Base-by-base conservation (phyloP, 2,113 vertebrate genomes). In the Onychorhynchus coronatus region DNA sequence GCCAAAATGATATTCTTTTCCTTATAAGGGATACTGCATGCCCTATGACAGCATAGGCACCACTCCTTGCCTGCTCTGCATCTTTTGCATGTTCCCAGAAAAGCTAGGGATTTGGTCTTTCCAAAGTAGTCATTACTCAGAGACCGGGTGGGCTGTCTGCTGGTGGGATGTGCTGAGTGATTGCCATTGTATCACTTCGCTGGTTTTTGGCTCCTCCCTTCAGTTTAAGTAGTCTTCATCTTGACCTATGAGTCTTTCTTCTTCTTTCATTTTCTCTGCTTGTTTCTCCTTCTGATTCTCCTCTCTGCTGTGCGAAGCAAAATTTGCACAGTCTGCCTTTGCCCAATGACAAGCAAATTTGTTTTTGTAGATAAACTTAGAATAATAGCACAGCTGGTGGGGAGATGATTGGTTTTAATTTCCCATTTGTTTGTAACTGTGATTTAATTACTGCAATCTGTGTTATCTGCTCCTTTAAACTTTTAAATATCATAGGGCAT, bases 371-470 rank as follows among this genome's bases (percentile, higher is more conserved):
- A 91, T 85, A 81, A 90, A 76, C 27, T 84, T 77, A 47, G 68
- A 83, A 70, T 61, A 53, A 72, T 21, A 96, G 50, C 46, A 75
- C 92, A 96, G 75, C 78, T 96, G 92, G 68, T 73, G 35, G 0
- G 0, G 78, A 93, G 87, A 91, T 92, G 8, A 63, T 59, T 42
- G 14, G 30, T 4, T 91, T 95, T 93, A 89, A 94, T 86, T 89
- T 93, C 76, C 78, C 35, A 79, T 91, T 91, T 91, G 71, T 89
- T 93, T 95, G 58, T 58, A 35, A 65, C 47, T 79, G 37, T 82
- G 63, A 93, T 91, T 96, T 89, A 94, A 91, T 94, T 81, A 94
- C 67, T 78, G 41, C 55, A 65, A 59, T 85, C 91, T 55, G n/a
- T 83, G 47, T 78, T 93, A 93, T 61, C 86, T 78, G 41, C 23